Base-by-base conservation (phyloP, 2,113 vertebrate species). In the Dicentrarchus labrax region DNA sequence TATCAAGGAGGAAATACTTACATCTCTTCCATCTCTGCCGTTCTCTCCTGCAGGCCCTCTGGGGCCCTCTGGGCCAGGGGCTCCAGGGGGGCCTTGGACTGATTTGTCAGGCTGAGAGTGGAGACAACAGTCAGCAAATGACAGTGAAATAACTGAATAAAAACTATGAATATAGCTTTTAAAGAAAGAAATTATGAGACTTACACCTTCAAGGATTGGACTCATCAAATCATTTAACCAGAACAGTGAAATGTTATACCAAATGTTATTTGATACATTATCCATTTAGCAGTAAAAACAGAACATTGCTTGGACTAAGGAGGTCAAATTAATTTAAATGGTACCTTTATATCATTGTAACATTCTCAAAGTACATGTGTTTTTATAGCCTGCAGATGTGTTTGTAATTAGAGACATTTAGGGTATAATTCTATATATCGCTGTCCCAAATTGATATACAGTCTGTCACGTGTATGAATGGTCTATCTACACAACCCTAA, bases 11-110 rank as follows among this genome's bases (percentile, higher is more conserved):
- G 30, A 82, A 82, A 70, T 43, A 79, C 92, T 93, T 90, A 96
- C 96, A 87, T 96, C 95, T 93, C 94, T 92, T 72, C 96, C 96
- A 59, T 95, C 95, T 82, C 94, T 93, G 76, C 96, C 96, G 0
- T 93, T 90, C 69, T 95, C 95, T 91, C 96, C 96, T 22, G 85
- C 4, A 9, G 89, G 24, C 12, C 96, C 96, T 39, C 88, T 84
- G 53, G 94, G 91, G 19, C 96, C 96, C 59, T 94, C 89, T 39
- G 93, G 90, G 30, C 96, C 96, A 2, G 83, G 65, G 22, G 74
- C 48, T 76, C 96, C 96, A 24, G 94, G 91, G 17, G 94, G 94
- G 1, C 96, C 95, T 84, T 90, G 94, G 67, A 95, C 19, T 43
- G 92, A 91, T 80, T 90, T 96, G 36, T 96, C 96, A 60, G 96